Conservation (phyloP, 2,888 invertebrate species). For the Drosophila multiciliata region DNA sequence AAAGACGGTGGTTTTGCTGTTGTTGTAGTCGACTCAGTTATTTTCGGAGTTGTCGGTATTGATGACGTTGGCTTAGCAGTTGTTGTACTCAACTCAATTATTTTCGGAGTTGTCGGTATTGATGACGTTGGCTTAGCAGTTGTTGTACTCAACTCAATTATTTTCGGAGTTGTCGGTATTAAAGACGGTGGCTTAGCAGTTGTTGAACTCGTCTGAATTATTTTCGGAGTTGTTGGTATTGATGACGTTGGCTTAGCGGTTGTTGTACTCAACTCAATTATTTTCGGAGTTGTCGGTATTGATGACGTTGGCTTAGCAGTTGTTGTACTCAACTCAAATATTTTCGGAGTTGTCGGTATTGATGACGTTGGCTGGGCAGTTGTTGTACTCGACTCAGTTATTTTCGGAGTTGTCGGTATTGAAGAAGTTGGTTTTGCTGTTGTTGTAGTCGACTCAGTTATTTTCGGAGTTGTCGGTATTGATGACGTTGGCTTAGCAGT, state of each 20-base stretch:
- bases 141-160: not conserved
- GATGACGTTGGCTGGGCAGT: not conserved
- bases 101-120: no score
- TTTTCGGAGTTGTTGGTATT: not conserved
- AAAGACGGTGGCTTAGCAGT: not conserved
- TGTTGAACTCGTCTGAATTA: not conserved
- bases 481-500: no score
- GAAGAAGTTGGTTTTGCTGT: no score
- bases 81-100: not conserved
- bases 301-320: not conserved
- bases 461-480: no score
- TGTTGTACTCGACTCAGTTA: not conserved
- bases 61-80: not conserved
- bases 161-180: accelerated
- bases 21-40: no score
- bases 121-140: not conserved
- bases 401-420: no score
- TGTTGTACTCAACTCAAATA: not conserved
- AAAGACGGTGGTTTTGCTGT: no score
- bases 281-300: no score
- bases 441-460: no score
- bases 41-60: not conserved
- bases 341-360: not conserved
- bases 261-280: not conserved
- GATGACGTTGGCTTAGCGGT: not conserved